phyloP scores from a whole-genome alignment of 2,113 vertebrate genomes.

The Albula goreensis region DNA sequence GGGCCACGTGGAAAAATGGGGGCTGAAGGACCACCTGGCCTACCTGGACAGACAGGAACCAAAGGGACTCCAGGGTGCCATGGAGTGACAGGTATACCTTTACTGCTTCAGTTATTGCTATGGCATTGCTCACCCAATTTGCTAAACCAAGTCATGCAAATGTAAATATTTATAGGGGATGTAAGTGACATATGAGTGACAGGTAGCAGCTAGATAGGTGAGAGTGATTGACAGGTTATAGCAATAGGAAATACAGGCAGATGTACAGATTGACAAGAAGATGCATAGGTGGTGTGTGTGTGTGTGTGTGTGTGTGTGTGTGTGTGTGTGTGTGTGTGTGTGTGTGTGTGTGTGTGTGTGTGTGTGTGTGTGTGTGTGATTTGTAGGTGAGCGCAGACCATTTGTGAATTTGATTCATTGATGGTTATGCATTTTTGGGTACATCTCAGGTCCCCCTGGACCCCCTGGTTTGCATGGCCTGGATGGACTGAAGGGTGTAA shows the following conservation, averaged over 20 bases:
- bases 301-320: too few relatives aligned
- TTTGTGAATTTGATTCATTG: background rate
- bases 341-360: too few relatives aligned
- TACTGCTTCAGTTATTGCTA: background rate
- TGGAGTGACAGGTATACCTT: conserved; percentile 8
- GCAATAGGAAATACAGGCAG: too few relatives aligned
- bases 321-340: too few relatives aligned
- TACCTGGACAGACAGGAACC: conserved; percentile 49
- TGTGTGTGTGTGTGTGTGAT: background rate
- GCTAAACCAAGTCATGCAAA: too few relatives aligned
- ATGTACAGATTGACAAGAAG: too few relatives aligned
- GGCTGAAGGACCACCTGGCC: conserved; percentile 52
- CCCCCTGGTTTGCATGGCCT: conserved; percentile 67
- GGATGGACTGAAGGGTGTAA: conserved; percentile 82
- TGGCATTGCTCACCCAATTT: background rate
- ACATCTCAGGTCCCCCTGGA: conserved; percentile 61
- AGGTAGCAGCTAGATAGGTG: too few relatives aligned
- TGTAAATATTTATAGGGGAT: too few relatives aligned
- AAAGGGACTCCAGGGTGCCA: conserved; percentile 11
- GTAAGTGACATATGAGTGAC: too few relatives aligned
- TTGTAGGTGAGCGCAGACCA: background rate
- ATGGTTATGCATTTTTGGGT: background rate
- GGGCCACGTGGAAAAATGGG: conserved; percentile 60
- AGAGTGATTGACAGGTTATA: too few relatives aligned
- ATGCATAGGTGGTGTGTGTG: too few relatives aligned